Base-by-base conservation (phyloP, 2,888 invertebrate genomes). In the Nipponacmea schrenckii region DNA sequence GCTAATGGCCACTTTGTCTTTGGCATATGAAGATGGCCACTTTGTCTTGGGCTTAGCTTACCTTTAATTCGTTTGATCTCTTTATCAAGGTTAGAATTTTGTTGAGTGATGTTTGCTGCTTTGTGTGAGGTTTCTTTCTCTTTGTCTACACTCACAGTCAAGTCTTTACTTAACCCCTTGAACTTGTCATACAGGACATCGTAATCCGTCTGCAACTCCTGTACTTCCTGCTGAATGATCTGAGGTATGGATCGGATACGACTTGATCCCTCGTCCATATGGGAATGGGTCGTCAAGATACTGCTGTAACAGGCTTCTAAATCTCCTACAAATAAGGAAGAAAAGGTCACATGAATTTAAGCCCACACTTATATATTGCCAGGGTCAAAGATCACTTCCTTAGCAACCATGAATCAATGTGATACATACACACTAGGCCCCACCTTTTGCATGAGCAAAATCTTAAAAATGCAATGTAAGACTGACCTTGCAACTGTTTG, bases 401-500 rank as follows among this genome's bases (percentile, higher is more conserved):
- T 39, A 39, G 39, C 39, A 39, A 39, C 39, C 10, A 10, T 39
- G 39, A 1, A 8, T 39, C 8, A 7, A n/a, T n/a, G n/a, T n/a
- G n/a, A n/a, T n/a, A n/a, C n/a, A n/a, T n/a, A n/a, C n/a, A n/a
- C n/a, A n/a, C n/a, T n/a, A n/a, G n/a, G n/a, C 39, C 39, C 39
- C 39, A 10, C 39, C 10, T 39, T 39, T 10, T 8, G 39, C 39
- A 39, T 39, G 39, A 8, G 39, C 39, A 39, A 7, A 39, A 39
- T 39, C 10, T 39, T 8, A 7, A 10, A 39, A n/a, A n/a, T n/a
- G 48, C 48, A 48, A 20, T 10, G 20, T 8, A n/a, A 1, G 7
- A 12, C 56, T 24, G 14, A 56, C 56, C 56, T 56, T 56, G 56
- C 14, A 56, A 14, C 56, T 70, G 70, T 39, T 70, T 65, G 7